Base-by-base conservation (phyloP, 2,113 vertebrate genomes). In the Ciconia boyciana region DNA sequence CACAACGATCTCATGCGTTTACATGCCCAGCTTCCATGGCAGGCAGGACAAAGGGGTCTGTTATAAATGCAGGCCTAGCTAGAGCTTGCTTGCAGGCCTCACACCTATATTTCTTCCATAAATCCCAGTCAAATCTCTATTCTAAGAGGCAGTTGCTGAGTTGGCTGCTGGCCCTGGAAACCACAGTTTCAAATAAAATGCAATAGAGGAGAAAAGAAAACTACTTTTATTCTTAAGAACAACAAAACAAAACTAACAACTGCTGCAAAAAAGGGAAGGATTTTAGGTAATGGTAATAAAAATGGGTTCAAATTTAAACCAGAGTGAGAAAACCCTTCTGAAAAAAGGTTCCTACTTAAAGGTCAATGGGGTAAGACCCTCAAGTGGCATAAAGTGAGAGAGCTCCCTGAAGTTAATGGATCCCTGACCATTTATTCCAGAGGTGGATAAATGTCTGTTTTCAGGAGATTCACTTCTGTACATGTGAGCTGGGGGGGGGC, bases 121-220 rank as follows among this genome's bases (percentile, higher is more conserved):
- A 96, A 94, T 88, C 78, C 43, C 66, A 65, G 43, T 61, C 70
- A 94, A 87, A 87, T 93, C 58, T 94, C 24, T 83, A 21, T 82
- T 93, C 89, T 90, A 85, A 87, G 58, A 93, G 54, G 91, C 75
- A 90, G 83, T 76, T 96, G 36, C 89, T 60, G 58, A 83, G 58
- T 78, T 95, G 96, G 94, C 93, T 93, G 66, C 87, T 85, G 51
- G 83, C 91, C 94, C 95, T 93, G 58, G 74, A 96, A 96, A 95
- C 96, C 93, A 66, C 94, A 80, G 51, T 93, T 97, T 95, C 89
- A 95, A 94, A 95, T 96, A 96, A 96, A 97, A 94, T 87, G 65
- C 62, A 87, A 43, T 6, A 87, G 71, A 91, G 70, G 77, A 94
- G 80, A 87, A 95, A 92, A 85, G 54, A 94, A 94, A 89, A 87